phyloP scores from a whole-genome alignment of 2,797 vertebrate genomes.

The Crenuchus spilurus region DNA sequence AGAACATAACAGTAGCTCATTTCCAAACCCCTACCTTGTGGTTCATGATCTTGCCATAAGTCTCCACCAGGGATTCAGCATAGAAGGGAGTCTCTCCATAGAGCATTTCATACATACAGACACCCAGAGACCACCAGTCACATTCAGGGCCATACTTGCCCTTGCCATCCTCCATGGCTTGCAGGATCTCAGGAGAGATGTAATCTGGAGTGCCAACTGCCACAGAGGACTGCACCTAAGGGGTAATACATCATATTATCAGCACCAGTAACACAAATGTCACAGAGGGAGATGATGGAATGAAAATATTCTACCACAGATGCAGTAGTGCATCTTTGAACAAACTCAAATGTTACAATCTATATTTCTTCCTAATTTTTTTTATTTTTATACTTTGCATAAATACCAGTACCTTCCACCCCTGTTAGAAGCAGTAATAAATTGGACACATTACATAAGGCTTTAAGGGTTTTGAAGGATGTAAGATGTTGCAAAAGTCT shows the following conservation, averaged over 20 bases:
- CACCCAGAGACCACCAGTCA: slow-evolving; percentile 99
- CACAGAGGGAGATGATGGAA: not conserved
- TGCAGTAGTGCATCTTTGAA: not conserved
- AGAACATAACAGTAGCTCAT: not conserved
- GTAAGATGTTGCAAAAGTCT: slow-evolving; percentile 2
- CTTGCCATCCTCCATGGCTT: slow-evolving; percentile 99
- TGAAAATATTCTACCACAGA: slow-evolving; percentile 1
- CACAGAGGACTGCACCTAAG: slow-evolving; percentile 95
- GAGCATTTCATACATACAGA: slow-evolving; percentile 99
- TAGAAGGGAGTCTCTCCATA: slow-evolving; percentile 99
- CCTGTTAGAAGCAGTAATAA: not conserved
- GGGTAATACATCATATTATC: not conserved
- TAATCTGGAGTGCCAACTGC: slow-evolving; percentile 98
- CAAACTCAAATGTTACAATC: too few species aligned
- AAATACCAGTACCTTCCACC: not conserved
- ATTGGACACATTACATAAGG: not conserved
- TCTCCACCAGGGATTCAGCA: slow-evolving; percentile 98
- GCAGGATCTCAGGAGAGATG: slow-evolving; percentile 98
- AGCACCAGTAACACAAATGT: not conserved
- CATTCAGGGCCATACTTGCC: slow-evolving; percentile 98
- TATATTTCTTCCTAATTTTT: not conserved
- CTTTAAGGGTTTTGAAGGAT: not conserved
- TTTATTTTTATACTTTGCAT: not conserved
- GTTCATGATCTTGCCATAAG: slow-evolving; percentile 99
- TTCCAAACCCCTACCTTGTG: slow-evolving; percentile 85